phyloP scores from a whole-genome alignment of 2,888 invertebrate species.

The Parascotia fuliginaria region DNA sequence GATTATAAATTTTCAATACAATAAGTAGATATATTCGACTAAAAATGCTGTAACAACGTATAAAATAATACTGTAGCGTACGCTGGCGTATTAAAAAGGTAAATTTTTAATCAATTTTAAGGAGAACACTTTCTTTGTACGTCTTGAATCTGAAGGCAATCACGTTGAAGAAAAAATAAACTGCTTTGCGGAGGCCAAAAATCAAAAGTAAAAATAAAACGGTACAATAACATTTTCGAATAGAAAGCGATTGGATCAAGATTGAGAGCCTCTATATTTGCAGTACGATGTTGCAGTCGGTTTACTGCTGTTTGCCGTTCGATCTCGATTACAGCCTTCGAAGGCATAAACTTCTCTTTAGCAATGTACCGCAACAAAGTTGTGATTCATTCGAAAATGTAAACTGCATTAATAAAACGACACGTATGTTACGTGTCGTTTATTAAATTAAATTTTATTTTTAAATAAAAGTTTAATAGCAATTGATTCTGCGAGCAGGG shows the following conservation, averaged over 20 bases:
- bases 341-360: conserved; percentile 53
- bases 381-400: conserved; percentile 41
- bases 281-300: conserved; percentile 31
- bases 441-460: conserved; percentile 43
- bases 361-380: conserved; percentile 57
- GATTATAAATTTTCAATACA: background rate
- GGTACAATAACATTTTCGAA: conserved; percentile 35
- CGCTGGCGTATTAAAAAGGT: conserved; percentile 15
- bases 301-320: conserved; percentile 50
- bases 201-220: conserved; percentile 41
- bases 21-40: background rate
- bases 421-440: conserved; percentile 36
- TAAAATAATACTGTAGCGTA: conserved; percentile 9
- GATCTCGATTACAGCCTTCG: conserved; percentile 54
- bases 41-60: conserved; percentile 2
- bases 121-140: conserved; percentile 18
- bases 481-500: conserved; percentile 29
- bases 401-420: conserved; percentile 53
- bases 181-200: conserved; percentile 34
- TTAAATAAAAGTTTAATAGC: conserved; percentile 37
- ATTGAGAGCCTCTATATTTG: conserved; percentile 33
- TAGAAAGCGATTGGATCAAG: conserved; percentile 43
- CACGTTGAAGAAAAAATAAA: conserved; percentile 37
- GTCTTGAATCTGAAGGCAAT: conserved; percentile 22
- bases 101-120: conserved; percentile 33